These are phyloP conservation scores for Sebastes alutus DNA, from an alignment of 2,797 vertebrate genomes.

Conservation along the genomic window DNA sequence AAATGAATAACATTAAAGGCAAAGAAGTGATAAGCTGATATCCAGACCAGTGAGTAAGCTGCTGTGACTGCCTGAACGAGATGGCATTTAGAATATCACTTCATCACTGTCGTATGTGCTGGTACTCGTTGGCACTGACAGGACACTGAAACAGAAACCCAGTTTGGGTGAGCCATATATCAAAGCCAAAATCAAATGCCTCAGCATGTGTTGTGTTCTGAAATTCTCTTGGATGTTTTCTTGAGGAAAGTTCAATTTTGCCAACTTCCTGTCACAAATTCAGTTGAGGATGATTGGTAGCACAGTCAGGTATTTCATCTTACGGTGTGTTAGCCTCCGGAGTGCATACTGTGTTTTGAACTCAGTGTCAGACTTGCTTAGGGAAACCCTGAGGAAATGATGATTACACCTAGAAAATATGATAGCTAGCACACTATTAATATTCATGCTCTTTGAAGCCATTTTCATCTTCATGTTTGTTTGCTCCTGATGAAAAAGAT, in stretches of 20 bases:
- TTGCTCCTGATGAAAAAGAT: conserved; percentile 89
- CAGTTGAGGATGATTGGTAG: conserved; percentile 52
- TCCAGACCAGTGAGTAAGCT: neutral
- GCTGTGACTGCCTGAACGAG: neutral
- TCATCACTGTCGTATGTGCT: neutral
- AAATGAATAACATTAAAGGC: neutral
- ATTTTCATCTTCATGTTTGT: conserved; percentile 83
- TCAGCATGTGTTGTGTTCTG: conserved; percentile 14
- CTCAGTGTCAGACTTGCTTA: conserved; percentile 73
- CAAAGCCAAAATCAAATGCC: neutral
- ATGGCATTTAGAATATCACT: neutral
- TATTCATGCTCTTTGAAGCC: conserved; percentile 85
- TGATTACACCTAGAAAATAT: conserved; percentile 75
- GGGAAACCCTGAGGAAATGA: conserved; percentile 80
- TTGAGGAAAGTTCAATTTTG: conserved; percentile 37
- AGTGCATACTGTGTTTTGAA: conserved; percentile 77
- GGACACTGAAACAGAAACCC: neutral
- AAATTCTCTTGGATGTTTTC: conserved; percentile 35
- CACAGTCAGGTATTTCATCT: conserved; percentile 78
- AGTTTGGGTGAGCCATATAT: neutral
- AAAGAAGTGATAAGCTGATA: neutral
- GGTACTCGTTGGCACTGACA: neutral
- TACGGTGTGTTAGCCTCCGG: conserved; percentile 61
- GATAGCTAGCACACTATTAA: conserved; percentile 73
- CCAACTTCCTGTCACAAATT: conserved; percentile 47